Evolutionary conservation across 2,797 vertebrate genomes (phyloP).

Genomic region (Synaphobranchus kaupii): DNA sequence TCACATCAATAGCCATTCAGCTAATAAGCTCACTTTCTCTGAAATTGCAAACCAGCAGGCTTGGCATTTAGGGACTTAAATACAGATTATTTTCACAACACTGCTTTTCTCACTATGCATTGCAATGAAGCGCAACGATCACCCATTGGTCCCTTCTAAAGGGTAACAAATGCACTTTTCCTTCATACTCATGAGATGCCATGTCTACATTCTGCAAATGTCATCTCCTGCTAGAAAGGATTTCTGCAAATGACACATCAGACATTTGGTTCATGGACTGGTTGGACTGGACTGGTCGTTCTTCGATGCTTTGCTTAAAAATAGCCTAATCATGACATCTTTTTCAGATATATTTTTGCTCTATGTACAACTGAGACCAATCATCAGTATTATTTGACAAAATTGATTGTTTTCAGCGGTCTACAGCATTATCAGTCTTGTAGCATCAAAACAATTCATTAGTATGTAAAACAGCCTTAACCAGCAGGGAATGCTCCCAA

Average conservation of each 20-base stretch:
- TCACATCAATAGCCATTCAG: not conserved
- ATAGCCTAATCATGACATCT: not conserved
- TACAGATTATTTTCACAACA: not conserved
- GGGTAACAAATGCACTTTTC: not conserved
- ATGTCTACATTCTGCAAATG: slow-evolving; percentile 8
- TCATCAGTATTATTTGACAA: not conserved
- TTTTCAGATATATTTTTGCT: slow-evolving; percentile 2
- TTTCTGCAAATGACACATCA: not conserved
- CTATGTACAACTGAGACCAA: not conserved
- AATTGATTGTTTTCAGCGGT: not conserved
- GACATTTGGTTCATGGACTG: not conserved
- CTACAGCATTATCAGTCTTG: not conserved
- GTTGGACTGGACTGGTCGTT: not conserved
- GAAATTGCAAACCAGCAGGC: not conserved
- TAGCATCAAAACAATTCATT: not conserved
- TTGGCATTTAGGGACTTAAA: not conserved
- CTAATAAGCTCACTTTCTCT: not conserved
- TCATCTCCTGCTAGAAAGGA: not conserved
- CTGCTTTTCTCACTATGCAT: not conserved
- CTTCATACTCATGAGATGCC: not conserved
- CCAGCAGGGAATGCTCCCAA: not conserved
- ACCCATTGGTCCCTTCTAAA: not conserved
- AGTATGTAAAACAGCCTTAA: slow-evolving; percentile 9
- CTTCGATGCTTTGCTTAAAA: not conserved
- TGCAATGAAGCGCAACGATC: not conserved